Evolutionary conservation across 2,888 invertebrate genomes (phyloP), one percentile per base, ranked within the genome.

Genomic region (Heliconius sara): DNA sequence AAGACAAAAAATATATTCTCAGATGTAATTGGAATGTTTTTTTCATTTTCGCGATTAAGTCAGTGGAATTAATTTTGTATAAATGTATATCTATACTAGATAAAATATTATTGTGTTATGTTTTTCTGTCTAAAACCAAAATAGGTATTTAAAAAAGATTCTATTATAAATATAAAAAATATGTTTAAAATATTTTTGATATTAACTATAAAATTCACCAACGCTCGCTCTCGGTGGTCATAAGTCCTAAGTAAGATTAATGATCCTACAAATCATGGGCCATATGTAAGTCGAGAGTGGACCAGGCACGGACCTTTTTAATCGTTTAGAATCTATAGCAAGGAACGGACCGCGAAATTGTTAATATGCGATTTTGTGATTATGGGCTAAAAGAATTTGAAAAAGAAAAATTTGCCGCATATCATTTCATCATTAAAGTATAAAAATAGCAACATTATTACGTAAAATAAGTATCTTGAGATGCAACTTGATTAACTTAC

Each of bases 181-280:
- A 0, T 6, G 16, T 16, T 47, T 16, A 47, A 47, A 6, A 16
- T 47, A 57, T 22, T 57, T 57, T 57, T 22, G 7, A 57, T 57
- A 19, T 52, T 52, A 19, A 19, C 5, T 52, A 52, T 57, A 75
- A 79, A 75, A 79, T 82, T 80, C 79, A 68, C 79, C 80, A 79
- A 80, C 73, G 71, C 76, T 79, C 80, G 73, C 76, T 79, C 80
- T 82, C 78, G 79, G 79, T 83, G 81, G 81, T 70, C 81, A 79
- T 71, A 75, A 66, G 75, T 73, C 79, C 71, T 81, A 82, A 82
- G 81, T 79, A 83, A 83, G 82, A 84, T 84, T 85, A 83, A 83
- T 83, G 82, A 80, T 79, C 74, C 78, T 79, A 83, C 82, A 84
- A 83, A 85, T 83, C 84, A 83, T 83, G 81, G 47, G 16, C 76